Base-by-base conservation (phyloP, 2,113 vertebrate species). In the Scortum barcoo region DNA sequence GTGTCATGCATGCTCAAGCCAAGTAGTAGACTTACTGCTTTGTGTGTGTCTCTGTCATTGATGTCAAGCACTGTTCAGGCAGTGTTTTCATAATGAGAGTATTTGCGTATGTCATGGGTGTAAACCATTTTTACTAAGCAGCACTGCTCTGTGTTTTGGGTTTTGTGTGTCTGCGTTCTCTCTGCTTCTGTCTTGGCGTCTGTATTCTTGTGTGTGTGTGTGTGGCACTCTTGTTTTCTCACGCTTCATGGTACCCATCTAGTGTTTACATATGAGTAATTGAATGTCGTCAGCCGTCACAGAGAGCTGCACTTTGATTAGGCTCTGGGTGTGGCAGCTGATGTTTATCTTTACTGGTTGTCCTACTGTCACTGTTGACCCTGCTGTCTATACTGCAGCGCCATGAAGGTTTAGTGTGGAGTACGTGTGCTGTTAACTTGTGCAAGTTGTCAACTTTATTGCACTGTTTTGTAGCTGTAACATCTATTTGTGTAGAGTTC, bases 221-320 rank as follows among this genome's bases (percentile, higher is more conserved):
- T 69, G 40, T 14, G 28, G 20, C 44, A n/a, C 46, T 63, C 66
- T 38, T 72, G 83, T 86, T 86, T 91, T 91, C 86, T 89, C 87
- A 87, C 78, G 84, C 88, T 88, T 44, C 4, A 7, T 61, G 20
- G 28, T 81, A 19, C 65, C 46, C 8, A 2, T 76, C 48, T 78
- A 75, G 42, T 89, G 91, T 93, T 85, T 93, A 91, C 86, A 87
- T 75, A 76, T 56, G 80, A 82, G 91, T 91, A 90, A 89, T 90
- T 91, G 60, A 89, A 72, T 84, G 83, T 82, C 78, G 71, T 87
- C 91, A 85, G 83, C 74, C 83, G 71, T 84, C 85, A 89, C 84
- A 76, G 48, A 63, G 73, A n/a, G 0, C 76, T 88, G 84, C 86
- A 85, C 90, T 81, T 89, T 90, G 86, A 87, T 87, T 89, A 85